A percentile compares a stretch with the other conserved stretches of the same genome.
Evolutionary conservation across 2,888 invertebrate genomes (phyloP).

Genomic region (Rapana venosa): DNA sequence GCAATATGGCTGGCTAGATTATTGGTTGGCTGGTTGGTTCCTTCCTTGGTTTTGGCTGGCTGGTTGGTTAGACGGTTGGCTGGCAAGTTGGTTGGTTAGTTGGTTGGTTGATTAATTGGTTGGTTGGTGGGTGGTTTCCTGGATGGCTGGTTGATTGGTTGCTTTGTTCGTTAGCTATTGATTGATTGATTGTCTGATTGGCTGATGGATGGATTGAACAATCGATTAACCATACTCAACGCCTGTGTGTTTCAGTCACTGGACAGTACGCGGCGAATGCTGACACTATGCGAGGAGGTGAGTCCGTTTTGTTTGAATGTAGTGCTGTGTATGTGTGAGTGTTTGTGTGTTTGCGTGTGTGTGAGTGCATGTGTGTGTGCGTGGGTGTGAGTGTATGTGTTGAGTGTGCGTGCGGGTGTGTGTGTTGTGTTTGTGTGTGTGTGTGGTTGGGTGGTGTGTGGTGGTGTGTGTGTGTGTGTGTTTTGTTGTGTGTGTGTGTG

Average conservation of each 20-base stretch:
- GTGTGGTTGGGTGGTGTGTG: not conserved
- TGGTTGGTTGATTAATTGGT: too few relatives aligned
- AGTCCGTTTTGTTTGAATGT: not conserved
- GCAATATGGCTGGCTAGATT: too few relatives aligned
- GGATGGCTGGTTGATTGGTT: too few relatives aligned
- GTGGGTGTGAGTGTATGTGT: not conserved
- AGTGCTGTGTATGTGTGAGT: not conserved
- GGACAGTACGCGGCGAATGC: slow-evolving; percentile 71
- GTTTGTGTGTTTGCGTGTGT: slow-evolving; percentile 13
- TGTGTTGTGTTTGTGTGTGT: not conserved
- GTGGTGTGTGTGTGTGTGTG: not conserved
- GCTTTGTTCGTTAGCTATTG: too few relatives aligned
- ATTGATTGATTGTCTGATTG: too few relatives aligned
- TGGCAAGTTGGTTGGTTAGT: too few relatives aligned
- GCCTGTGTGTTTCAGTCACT: slow-evolving; percentile 64
- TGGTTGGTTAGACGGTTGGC: too few relatives aligned
- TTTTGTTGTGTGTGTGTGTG: not conserved
- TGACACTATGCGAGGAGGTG: slow-evolving; percentile 70
- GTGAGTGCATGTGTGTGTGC: not conserved
- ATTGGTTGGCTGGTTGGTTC: too few relatives aligned
- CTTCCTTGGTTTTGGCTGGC: too few relatives aligned
- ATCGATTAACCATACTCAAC: not conserved
- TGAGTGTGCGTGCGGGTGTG: not conserved
- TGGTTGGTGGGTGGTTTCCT: too few relatives aligned
- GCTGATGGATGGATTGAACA: not conserved